Base-by-base conservation (phyloP, 2,113 vertebrate species). In the Acanthochromis polyacanthus region DNA sequence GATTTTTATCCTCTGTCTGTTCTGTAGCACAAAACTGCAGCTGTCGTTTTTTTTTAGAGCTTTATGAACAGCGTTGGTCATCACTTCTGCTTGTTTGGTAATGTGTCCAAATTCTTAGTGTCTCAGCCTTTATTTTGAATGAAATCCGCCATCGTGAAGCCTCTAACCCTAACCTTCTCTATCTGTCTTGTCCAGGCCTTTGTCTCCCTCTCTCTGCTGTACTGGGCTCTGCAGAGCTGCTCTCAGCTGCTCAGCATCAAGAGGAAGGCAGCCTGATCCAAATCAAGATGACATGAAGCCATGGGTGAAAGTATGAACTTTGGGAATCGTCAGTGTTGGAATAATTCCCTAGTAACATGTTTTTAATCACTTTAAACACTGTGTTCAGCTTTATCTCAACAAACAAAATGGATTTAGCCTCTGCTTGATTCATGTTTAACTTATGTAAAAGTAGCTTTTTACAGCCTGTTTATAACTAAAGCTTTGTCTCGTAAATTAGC, bases 201-300 rank as follows among this genome's bases (percentile, higher is more conserved):
- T 91, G 96, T 96, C 93, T 92, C 89, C 48, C 80, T 97, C 92
- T 96, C 93, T 16, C 75, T 94, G 91, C 93, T 95, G 66, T 96
- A 93, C 89, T 98, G 97, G 96, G 95, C 89, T 71, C 70, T 96
- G 78, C 94, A 94, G 88, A 89, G 86, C 58, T 40, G 94, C 89
- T 93, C 90, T 43, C 83, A 69, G 89, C 90, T 93, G 51, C 56
- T 81, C 63, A 66, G 73, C 52, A 75, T 82, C 68, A 85, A 91
- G 90, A 94, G 80, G 40, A 95, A 95, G 81, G 56, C 28, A 4
- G 64, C 87, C 68, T 96, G 90, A 96, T 63, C n/a, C 43, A 0
- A 8, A 23, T 10, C 1, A 3, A 48, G 55, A 10, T 6, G 19
- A 4, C 32, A 4, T 10, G 0, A 20, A 59, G 61, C 14, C 16